phyloP scores from a whole-genome alignment of 2,797 vertebrate genomes.

The Spatula versicolor region DNA sequence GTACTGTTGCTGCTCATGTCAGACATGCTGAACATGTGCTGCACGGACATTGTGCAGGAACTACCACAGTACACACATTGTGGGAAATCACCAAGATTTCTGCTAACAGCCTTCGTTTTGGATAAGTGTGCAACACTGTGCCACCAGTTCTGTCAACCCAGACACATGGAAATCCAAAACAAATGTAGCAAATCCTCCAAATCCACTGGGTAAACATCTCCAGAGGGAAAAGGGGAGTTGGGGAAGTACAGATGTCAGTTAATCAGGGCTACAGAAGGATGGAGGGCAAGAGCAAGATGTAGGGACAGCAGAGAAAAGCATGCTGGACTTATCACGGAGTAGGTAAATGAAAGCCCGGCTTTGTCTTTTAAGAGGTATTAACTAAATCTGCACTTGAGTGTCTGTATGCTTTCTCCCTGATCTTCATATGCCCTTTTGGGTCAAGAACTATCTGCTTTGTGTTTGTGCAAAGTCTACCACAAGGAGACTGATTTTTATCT shows the following conservation, averaged over 20 bases:
- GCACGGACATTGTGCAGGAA: fast-evolving
- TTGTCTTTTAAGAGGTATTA: not conserved
- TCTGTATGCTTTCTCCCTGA: not conserved
- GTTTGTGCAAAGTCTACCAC: not conserved
- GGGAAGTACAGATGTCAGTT: not conserved
- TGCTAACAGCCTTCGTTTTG: not conserved
- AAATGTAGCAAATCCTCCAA: not conserved
- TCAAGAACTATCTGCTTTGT: not conserved
- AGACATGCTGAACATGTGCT: not conserved
- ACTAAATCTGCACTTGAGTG: not conserved
- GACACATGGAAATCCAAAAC: not conserved
- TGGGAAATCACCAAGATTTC: not conserved
- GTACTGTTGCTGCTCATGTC: not conserved
- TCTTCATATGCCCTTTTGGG: not conserved
- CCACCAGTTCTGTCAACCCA: not conserved
- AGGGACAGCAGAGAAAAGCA: not conserved
- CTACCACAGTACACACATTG: fast-evolving
- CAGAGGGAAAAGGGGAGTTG: not conserved
- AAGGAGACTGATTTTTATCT: not conserved
- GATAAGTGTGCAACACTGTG: not conserved
- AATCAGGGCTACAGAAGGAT: not conserved
- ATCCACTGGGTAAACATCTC: not conserved
- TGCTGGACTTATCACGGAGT: not conserved
- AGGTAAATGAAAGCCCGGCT: not conserved
- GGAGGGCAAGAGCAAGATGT: not conserved